phyloP scores from a whole-genome alignment of 1,140 invertebrate genomes.

The Pseudomyrmex gracilis region DNA sequence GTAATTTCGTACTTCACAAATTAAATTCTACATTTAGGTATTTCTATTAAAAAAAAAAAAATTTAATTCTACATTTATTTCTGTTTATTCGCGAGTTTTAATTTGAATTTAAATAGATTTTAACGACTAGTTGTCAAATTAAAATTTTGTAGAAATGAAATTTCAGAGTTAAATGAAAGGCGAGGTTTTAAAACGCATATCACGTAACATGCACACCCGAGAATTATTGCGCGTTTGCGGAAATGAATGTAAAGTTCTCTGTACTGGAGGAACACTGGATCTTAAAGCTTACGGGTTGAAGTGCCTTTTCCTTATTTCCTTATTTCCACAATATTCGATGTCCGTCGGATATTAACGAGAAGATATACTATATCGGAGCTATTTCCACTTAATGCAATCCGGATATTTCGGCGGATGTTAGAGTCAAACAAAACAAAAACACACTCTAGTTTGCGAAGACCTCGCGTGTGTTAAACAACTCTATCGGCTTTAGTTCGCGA shows the following conservation, averaged over 20 bases:
- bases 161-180: not conserved
- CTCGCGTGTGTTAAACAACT: constrained; percentile 1
- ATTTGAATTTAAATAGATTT: not conserved
- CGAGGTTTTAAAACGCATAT: no score
- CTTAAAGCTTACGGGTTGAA: constrained; percentile 29
- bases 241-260: not conserved
- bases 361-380: not conserved
- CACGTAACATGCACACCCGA: not conserved
- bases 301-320: not conserved
- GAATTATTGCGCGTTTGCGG: not conserved
- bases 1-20: no score
- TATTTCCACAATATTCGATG: not conserved
- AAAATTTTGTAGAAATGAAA: not conserved
- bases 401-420: constrained; percentile 29
- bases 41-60: not conserved
- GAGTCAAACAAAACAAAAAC: not conserved
- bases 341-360: constrained; percentile 4
- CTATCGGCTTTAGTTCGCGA: constrained; percentile 29
- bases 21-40: no score
- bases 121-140: not conserved
- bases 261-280: constrained; percentile 9
- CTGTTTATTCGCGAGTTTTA: not conserved
- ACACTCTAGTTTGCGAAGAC: constrained; percentile 6
- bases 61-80: constrained; percentile 21
- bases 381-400: not conserved